phyloP scores from a whole-genome alignment of 1,140 invertebrate genomes.

The Phymastichus coffea region DNA sequence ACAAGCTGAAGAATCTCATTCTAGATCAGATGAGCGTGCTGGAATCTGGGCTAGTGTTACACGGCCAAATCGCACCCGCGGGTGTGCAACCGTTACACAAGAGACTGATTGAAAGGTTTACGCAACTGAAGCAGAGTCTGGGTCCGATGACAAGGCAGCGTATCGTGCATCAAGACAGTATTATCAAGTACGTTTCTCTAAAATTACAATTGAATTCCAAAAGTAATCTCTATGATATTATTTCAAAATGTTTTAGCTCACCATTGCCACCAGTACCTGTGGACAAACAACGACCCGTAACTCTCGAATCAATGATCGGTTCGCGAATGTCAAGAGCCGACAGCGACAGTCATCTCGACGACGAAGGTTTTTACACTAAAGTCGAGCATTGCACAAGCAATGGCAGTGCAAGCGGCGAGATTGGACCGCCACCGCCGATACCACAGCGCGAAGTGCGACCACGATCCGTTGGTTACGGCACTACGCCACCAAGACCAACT shows the following conservation, averaged over 20 bases:
- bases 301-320: constrained; percentile 40
- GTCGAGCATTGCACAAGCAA: no score
- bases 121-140: constrained; percentile 72
- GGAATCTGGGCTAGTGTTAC: constrained; percentile 76
- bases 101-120: constrained; percentile 81
- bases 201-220: constrained; percentile 8
- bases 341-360: constrained; percentile 45
- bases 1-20: constrained; percentile 73
- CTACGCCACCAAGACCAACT: constrained; percentile 58
- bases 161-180: constrained; percentile 65
- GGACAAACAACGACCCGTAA: constrained; percentile 56
- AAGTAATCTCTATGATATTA: not conserved
- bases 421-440: constrained; percentile 58
- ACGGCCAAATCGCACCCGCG: constrained; percentile 78
- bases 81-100: constrained; percentile 86
- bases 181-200: constrained; percentile 67
- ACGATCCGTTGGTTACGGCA: constrained; percentile 60
- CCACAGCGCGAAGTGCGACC: constrained; percentile 61
- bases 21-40: constrained; percentile 77
- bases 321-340: constrained; percentile 45
- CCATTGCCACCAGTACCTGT: constrained; percentile 71
- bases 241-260: constrained; percentile 55
- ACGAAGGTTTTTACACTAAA: constrained; percentile 52
- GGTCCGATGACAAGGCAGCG: constrained; percentile 66
- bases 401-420: constrained; percentile 42